Evolutionary conservation across 2,113 vertebrate species (phyloP).

Genomic region (Ifrita kowaldi): DNA sequence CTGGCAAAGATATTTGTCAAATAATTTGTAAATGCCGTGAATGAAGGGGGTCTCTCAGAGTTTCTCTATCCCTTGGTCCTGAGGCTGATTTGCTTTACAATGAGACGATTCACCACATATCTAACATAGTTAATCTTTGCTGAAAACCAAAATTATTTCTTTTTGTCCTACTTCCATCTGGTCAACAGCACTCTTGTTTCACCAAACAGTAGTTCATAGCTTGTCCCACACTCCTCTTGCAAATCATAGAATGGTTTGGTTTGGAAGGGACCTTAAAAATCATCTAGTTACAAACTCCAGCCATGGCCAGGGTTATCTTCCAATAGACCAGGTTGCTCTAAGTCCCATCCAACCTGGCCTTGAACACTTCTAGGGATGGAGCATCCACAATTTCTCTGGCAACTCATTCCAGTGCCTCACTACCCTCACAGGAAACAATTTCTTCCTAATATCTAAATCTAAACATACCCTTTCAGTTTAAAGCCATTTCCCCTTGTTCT

Average conservation of each 20-base stretch:
- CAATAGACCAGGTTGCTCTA: neutral
- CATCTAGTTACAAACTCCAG: neutral
- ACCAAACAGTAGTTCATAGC: neutral
- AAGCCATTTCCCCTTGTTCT: neutral
- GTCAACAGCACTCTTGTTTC: neutral
- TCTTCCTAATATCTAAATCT: neutral
- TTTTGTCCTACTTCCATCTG: neutral
- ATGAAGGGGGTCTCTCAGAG: neutral
- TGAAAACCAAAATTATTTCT: neutral
- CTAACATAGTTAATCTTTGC: neutral
- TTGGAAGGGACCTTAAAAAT: neutral
- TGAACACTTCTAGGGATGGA: neutral
- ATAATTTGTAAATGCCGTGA: neutral
- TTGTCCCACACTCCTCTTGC: rapidly evolving
- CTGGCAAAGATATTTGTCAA: neutral
- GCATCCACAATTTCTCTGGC: neutral
- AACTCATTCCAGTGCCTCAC: neutral
- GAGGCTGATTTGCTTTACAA: neutral
- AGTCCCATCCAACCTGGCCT: neutral
- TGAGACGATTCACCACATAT: neutral
- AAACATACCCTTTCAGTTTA: neutral
- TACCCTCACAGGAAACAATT: neutral
- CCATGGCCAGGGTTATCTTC: neutral
- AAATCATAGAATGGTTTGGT: neutral
- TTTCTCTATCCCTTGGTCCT: neutral